Evolutionary conservation across 1,140 invertebrate genomes (phyloP).

Genomic region (Leptinotarsa texana): DNA sequence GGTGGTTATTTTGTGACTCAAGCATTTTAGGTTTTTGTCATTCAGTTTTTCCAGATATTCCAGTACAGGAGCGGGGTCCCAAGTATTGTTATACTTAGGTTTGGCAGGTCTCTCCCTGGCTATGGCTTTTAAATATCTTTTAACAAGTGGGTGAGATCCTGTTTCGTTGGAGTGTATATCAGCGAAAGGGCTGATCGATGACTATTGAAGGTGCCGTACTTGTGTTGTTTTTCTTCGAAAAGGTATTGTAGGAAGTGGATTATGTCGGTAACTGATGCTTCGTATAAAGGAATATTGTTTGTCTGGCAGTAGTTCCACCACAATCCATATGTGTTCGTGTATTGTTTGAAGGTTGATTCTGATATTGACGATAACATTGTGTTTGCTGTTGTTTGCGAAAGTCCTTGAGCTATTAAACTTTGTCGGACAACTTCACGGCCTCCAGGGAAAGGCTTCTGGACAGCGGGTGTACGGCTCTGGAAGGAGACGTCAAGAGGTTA

Average conservation of each 20-base stretch:
- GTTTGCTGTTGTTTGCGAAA: not conserved
- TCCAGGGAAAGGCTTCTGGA: conserved; percentile 40
- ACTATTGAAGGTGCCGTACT: conserved; percentile 4
- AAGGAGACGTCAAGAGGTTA: not conserved
- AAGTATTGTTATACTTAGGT: not conserved
- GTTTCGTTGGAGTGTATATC: not conserved
- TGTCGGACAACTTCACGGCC: conserved; percentile 40
- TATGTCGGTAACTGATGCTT: not conserved
- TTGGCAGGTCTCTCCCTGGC: not conserved
- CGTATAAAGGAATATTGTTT: not conserved
- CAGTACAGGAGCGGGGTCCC: not conserved
- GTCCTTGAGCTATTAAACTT: not conserved
- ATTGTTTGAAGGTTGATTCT: conserved; percentile 4
- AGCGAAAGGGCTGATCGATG: conserved; percentile 2
- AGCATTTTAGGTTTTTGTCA: too few species aligned
- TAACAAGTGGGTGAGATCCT: not conserved
- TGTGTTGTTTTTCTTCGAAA: not conserved
- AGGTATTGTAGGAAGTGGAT: not conserved
- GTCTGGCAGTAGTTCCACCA: conserved; percentile 12
- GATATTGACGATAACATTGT: not conserved
- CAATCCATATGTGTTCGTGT: not conserved
- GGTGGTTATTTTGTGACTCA: too few species aligned
- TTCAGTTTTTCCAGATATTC: not conserved
- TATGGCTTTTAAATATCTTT: not conserved
- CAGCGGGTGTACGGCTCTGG: not conserved